Conservation (phyloP, 2,113 vertebrate species). For the Pimephales promelas region DNA sequence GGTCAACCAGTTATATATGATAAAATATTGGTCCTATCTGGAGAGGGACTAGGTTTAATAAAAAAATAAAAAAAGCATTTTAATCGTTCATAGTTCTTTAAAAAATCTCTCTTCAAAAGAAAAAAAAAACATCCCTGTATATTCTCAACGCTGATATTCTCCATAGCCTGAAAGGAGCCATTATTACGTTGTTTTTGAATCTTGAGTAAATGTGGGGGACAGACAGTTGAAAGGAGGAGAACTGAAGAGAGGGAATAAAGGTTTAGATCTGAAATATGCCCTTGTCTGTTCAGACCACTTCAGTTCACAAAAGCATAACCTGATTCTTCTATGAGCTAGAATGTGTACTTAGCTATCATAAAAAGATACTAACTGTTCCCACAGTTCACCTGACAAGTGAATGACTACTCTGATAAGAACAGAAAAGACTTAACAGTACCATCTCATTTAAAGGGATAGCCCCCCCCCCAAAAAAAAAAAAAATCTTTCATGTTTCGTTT, state of each 20-base stretch:
- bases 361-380: not conserved
- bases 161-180: not conserved
- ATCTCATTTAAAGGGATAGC: constrained; percentile 9
- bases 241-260: constrained; percentile 1
- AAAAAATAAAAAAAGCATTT: constrained; percentile 2
- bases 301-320: not conserved
- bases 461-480: not conserved
- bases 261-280: constrained; percentile 17
- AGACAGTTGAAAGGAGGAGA: not conserved
- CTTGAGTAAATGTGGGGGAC: not conserved
- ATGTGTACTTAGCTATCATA: not conserved
- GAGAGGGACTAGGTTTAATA: not conserved
- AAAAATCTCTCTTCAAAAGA: not conserved
- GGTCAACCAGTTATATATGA: not conserved
- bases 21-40: not conserved
- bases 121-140: not conserved
- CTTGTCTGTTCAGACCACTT: not conserved
- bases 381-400: constrained; percentile 16
- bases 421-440: constrained; percentile 7
- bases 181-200: constrained; percentile 10
- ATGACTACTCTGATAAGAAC: constrained; percentile 25
- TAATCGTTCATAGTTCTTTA: not conserved
- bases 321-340: not conserved
- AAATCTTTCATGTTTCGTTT: no score
- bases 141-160: no score